Percentiles rank a stretch among this genome's conserved stretches.
phyloP scores from a whole-genome alignment of 2,797 vertebrate species.

The Thunnus albacares region DNA sequence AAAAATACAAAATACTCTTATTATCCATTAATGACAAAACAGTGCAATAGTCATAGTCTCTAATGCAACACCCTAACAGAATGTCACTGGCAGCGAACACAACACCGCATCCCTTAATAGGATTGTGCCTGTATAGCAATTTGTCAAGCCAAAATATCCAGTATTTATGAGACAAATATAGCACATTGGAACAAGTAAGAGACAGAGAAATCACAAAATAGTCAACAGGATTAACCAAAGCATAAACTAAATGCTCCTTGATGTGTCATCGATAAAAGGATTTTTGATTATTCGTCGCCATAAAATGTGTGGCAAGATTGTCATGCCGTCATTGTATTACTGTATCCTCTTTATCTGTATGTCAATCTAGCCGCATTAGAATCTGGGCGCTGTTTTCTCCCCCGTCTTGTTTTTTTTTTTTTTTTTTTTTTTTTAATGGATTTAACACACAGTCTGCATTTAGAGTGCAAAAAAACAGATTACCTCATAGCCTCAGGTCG shows the following conservation, averaged over 20 bases:
- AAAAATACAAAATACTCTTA: conserved; percentile 76
- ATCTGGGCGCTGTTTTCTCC: conserved; percentile 71
- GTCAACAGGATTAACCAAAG: conserved; percentile 86
- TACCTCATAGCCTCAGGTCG: conserved; percentile 79
- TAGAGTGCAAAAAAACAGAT: conserved; percentile 75
- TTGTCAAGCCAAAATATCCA: conserved; percentile 84
- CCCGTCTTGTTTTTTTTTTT: conserved; percentile 51
- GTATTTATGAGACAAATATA: conserved; percentile 85
- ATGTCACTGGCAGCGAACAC: conserved; percentile 81
- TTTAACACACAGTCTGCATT: conserved; percentile 82
- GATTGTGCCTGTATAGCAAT: conserved; percentile 82
- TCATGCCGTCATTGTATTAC: conserved; percentile 84
- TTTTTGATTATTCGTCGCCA: conserved; percentile 87
- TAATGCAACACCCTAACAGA: conserved; percentile 78
- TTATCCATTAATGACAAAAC: conserved; percentile 80
- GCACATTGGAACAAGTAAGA: conserved; percentile 76
- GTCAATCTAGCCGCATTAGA: conserved; percentile 82
- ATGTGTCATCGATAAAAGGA: conserved; percentile 88
- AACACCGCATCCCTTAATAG: conserved; percentile 79
- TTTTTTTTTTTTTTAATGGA: conserved; percentile 64
- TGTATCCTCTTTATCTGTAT: conserved; percentile 82
- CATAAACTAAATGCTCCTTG: conserved; percentile 85
- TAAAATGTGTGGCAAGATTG: conserved; percentile 83
- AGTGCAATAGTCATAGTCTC: conserved; percentile 67
- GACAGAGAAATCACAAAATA: conserved; percentile 81